A percentile compares a stretch with the other conserved stretches of the same genome.
phyloP scores from a whole-genome alignment of 1,140 invertebrate genomes.

The Condylostylus longicornis region DNA sequence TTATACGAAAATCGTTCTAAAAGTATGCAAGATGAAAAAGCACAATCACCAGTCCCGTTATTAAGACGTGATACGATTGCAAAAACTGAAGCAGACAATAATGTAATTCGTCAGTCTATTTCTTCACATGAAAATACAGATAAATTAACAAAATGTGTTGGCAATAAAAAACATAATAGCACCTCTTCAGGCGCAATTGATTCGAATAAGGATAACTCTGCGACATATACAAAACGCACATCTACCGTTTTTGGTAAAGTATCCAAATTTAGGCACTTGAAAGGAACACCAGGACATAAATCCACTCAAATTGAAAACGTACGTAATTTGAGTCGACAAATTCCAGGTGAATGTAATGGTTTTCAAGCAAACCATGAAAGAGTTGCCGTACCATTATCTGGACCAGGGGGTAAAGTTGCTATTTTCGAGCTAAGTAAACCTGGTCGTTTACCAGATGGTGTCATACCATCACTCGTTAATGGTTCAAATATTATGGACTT shows the following conservation, averaged over 20 bases:
- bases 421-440: constrained; percentile 70
- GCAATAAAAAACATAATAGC: not conserved
- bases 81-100: constrained; percentile 2
- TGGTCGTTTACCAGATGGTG: constrained; percentile 57
- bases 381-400: constrained; percentile 73
- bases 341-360: constrained; percentile 85
- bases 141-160: constrained; percentile 3
- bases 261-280: constrained; percentile 84
- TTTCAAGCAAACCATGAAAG: constrained; percentile 76
- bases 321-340: constrained; percentile 74
- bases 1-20: constrained; percentile 56
- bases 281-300: constrained; percentile 77
- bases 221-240: constrained; percentile 52
- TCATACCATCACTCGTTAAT: constrained; percentile 73
- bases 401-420: constrained; percentile 76
- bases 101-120: constrained; percentile 4
- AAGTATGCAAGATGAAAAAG: constrained; percentile 45
- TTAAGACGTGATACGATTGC: constrained; percentile 33
- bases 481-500: constrained; percentile 81
- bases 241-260: constrained; percentile 78
- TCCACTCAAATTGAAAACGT: constrained; percentile 85
- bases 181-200: constrained; percentile 16
- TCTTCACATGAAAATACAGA: not conserved
- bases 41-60: constrained; percentile 53
- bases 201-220: constrained; percentile 40